Percentiles rank a stretch among this genome's conserved stretches.
Evolutionary conservation across 2,888 invertebrate species (phyloP).

Genomic region (Drosophila mimetica): DNA sequence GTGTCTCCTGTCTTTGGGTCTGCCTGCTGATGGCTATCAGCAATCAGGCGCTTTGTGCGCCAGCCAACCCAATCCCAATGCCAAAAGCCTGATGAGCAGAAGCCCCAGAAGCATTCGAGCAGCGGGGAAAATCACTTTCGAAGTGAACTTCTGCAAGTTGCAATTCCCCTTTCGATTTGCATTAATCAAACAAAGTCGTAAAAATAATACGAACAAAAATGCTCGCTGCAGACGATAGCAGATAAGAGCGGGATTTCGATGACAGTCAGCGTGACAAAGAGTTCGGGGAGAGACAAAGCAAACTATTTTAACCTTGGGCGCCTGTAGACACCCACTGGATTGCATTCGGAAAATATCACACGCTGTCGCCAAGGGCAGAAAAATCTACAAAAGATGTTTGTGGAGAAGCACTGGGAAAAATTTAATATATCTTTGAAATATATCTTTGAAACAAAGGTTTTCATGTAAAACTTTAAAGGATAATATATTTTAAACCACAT

Average conservation of each 20-base stretch:
- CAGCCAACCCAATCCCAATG: slow-evolving; percentile 33
- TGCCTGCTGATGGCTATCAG: slow-evolving; percentile 73
- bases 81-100: slow-evolving; percentile 66
- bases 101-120: slow-evolving; percentile 47
- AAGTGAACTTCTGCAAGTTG: slow-evolving; percentile 44
- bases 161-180: slow-evolving; percentile 48
- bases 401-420: slow-evolving; percentile 5
- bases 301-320: slow-evolving; percentile 51
- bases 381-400: slow-evolving; percentile 36
- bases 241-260: slow-evolving; percentile 31
- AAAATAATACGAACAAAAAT: slow-evolving; percentile 42
- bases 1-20: slow-evolving; percentile 20
- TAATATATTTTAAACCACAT: too few relatives aligned
- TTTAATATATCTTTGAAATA: too few relatives aligned
- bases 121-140: slow-evolving; percentile 13
- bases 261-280: slow-evolving; percentile 32
- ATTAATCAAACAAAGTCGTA: slow-evolving; percentile 54
- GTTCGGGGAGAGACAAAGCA: slow-evolving; percentile 7
- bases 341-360: slow-evolving; percentile 66
- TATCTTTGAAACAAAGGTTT: too few relatives aligned
- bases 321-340: slow-evolving; percentile 37
- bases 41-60: slow-evolving; percentile 80
- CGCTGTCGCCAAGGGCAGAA: slow-evolving; percentile 62
- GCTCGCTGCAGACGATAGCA: slow-evolving; percentile 34
- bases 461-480: too few relatives aligned